A percentile compares a stretch with the other conserved stretches of the same genome.
These are phyloP conservation scores for Denticeps clupeoides DNA, from an alignment of 2,797 vertebrate genomes.

Conservation along the genomic window DNA sequence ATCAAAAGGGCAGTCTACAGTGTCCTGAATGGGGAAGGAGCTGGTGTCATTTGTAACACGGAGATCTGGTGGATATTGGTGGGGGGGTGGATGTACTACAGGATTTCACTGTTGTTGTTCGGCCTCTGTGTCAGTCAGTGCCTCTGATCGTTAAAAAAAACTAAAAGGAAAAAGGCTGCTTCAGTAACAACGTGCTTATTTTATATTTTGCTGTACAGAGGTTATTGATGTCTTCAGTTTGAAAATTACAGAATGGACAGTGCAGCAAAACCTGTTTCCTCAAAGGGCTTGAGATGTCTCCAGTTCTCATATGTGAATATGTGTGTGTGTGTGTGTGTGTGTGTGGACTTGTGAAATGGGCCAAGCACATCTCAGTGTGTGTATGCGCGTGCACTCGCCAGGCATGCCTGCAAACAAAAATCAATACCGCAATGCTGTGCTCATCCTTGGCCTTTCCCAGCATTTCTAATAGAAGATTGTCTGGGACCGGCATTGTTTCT, in stretches of 20 bases:
- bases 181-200: no score
- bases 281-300: no score
- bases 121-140: no score
- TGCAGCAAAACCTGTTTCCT: no score
- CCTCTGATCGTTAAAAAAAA: no score
- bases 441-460: slow-evolving; percentile 12
- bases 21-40: background rate
- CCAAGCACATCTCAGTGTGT: slow-evolving; percentile 2
- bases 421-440: slow-evolving; percentile 19
- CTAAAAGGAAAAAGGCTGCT: no score
- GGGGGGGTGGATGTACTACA: no score
- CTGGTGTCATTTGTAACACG: background rate
- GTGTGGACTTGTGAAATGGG: slow-evolving; percentile 6
- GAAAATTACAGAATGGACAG: no score
- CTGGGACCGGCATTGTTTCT: slow-evolving; percentile 6
- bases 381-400: slow-evolving; percentile 8
- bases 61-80: background rate
- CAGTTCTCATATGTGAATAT: background rate
- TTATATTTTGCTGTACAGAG: no score
- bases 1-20: slow-evolving; percentile 40
- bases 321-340: slow-evolving; percentile 2
- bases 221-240: no score
- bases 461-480: slow-evolving; percentile 13
- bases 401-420: slow-evolving; percentile 23
- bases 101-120: no score